Base-by-base conservation (phyloP, 2,113 vertebrate genomes). In the Tretioscincus oriximinensis region DNA sequence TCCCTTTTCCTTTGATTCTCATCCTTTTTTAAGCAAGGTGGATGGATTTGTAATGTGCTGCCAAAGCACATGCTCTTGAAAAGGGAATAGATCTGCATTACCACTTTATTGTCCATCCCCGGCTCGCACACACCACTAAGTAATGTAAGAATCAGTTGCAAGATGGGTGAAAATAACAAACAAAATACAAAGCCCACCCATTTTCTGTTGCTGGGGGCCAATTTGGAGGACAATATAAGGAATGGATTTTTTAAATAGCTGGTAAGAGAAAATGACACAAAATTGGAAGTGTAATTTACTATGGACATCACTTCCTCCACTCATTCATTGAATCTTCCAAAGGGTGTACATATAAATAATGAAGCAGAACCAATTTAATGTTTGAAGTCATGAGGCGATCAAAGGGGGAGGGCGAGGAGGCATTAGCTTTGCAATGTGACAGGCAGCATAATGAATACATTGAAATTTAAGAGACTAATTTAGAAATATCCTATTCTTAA, bases 241-340 rank as follows among this genome's bases (percentile, higher is more conserved):
- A 10, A 12, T 73, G 54, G 54, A 58, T 73, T 61, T 49, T 72
- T 73, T 78, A 78, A 78, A 83, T 78, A 72, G 28, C 60, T 77
- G 71, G 29, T 45, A 78, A 78, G 81, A 78, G 76, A 78, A 83
- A 78, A 81, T 81, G 81, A 73, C 76, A 73, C 61, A 73, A 78
- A 67, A 83, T 83, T 77, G 70, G 81, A 66, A 77, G 47, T 47
- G 69, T 60, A 67, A 73, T 78, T 72, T 60, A 63, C 29, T 20
- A 60, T 24, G 49, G 47, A 45, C 31, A 49, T 77, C 51, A 29
- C 24, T 54, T 71, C 41, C 35, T n/a, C 24, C 80, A 51, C 41
- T 41, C 28, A 73, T 65, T 35, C 51, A 45, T 16, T 22, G 24
- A 9, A n/a, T 35, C 64, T 73, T 63, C 70, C 21, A 49, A 21